Conservation (phyloP, 2,888 invertebrate genomes). For the Eurytoma californica region DNA sequence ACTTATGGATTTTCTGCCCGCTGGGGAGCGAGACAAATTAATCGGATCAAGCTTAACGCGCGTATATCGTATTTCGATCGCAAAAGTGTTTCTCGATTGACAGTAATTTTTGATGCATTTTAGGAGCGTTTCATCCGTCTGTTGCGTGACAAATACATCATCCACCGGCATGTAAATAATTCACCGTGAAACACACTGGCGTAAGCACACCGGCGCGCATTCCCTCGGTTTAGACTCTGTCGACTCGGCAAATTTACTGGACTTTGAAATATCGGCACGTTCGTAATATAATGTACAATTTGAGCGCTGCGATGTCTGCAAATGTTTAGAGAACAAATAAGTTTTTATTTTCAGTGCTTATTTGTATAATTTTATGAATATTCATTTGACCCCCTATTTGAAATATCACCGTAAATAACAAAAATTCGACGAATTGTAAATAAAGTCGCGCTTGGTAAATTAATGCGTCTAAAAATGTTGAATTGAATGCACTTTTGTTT, state of each 20-base stretch:
- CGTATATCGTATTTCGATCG: slow-evolving; percentile 1
- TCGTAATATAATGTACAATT: not conserved
- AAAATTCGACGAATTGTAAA: slow-evolving; percentile 6
- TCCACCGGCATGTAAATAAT: slow-evolving; percentile 28
- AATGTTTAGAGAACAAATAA: no score
- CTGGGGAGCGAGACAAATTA: not conserved
- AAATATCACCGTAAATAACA: not conserved
- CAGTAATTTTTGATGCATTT: slow-evolving; percentile 31
- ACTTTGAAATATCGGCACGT: not conserved
- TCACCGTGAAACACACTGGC: slow-evolving; percentile 13
- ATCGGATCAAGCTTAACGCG: not conserved
- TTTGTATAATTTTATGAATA: not conserved
- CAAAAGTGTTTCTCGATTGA: not conserved
- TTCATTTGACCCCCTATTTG: not conserved
- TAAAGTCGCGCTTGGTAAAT: not conserved
- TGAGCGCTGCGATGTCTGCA: not conserved
- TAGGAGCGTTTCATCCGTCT: not conserved
- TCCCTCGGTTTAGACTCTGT: slow-evolving; percentile 1
- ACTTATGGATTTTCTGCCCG: no score
- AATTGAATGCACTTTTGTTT: no score
- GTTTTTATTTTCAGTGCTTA: not conserved
- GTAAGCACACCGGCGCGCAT: not conserved
- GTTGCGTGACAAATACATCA: slow-evolving; percentile 15
- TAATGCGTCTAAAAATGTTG: no score
- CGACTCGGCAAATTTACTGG: slow-evolving; percentile 4